Conservation (phyloP, 2,113 vertebrate species). For the Psophia crepitans region DNA sequence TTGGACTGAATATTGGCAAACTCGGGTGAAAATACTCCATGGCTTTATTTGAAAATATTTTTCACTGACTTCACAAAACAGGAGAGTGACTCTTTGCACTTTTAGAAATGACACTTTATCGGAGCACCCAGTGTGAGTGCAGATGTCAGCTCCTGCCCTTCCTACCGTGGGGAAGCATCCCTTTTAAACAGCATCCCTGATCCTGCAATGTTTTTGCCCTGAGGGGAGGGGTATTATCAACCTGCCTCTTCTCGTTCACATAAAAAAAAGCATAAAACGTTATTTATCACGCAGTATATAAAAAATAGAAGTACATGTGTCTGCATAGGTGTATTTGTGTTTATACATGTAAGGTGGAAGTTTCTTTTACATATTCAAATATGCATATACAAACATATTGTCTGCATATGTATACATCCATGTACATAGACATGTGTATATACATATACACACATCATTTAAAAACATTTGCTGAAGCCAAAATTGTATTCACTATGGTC, state of each 20-base stretch:
- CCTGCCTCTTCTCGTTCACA: background rate
- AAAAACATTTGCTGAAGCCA: background rate
- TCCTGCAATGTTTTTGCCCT: background rate
- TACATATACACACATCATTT: background rate
- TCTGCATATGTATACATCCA: background rate
- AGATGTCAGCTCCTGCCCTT: background rate
- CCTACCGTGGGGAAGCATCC: fast-evolving
- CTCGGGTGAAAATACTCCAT: background rate
- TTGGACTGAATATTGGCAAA: background rate
- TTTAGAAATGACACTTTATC: background rate
- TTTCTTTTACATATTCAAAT: background rate
- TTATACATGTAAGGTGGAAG: background rate
- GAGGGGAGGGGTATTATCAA: background rate
- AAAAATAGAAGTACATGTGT: background rate
- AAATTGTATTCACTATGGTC: background rate
- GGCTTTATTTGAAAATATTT: background rate
- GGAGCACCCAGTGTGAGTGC: background rate
- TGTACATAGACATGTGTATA: background rate
- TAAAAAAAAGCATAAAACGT: background rate
- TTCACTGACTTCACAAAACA: background rate
- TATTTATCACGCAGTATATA: background rate
- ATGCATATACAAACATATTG: background rate
- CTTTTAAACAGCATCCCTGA: background rate
- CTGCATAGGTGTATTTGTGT: background rate
- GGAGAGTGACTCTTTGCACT: background rate